Percentiles rank a stretch among this genome's conserved stretches.
Conservation (phyloP, 2,888 invertebrate species). For the Amphipyra tragopoginis region DNA sequence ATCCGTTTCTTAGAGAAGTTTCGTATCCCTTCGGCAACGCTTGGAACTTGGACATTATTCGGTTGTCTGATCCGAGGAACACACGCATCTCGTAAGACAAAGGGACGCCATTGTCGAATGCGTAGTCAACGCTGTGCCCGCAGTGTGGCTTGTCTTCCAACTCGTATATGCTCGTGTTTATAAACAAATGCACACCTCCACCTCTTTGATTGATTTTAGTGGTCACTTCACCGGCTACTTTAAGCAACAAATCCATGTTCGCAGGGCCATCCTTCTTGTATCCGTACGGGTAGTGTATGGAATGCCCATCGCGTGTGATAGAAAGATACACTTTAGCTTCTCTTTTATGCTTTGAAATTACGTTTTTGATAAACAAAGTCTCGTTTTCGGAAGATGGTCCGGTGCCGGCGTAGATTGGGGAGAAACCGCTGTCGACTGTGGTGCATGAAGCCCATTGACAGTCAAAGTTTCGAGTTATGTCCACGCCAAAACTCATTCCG, state of each 20-base stretch:
- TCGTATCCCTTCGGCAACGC: conserved; percentile 75
- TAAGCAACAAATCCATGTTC: conserved; percentile 48
- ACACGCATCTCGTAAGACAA: conserved; percentile 80
- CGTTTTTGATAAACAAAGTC: conserved; percentile 88
- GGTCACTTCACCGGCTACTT: conserved; percentile 70
- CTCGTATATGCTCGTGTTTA: conserved; percentile 72
- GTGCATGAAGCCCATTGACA: conserved; percentile 73
- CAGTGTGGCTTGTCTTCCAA: conserved; percentile 73
- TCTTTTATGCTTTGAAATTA: conserved; percentile 84
- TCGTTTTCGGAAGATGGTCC: conserved; percentile 91
- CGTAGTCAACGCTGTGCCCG: conserved; percentile 83
- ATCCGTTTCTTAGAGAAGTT: conserved; percentile 72
- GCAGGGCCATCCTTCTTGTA: conserved; percentile 68
- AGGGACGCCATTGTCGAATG: conserved; percentile 65
- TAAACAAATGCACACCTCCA: conserved; percentile 71
- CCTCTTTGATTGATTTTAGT: conserved; percentile 76
- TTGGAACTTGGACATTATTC: conserved; percentile 77
- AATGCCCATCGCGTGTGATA: conserved; percentile 92
- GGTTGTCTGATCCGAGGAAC: conserved; percentile 72
- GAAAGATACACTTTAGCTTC: conserved; percentile 91
- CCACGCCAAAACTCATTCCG: conserved; percentile 72
- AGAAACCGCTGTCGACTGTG: conserved; percentile 63
- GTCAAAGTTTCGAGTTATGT: conserved; percentile 81
- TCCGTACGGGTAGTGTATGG: conserved; percentile 91
- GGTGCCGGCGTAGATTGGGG: conserved; percentile 88